Percentiles rank a stretch among this genome's conserved stretches.
phyloP scores from a whole-genome alignment of 2,797 vertebrate species.

The Lacerta viridis region DNA sequence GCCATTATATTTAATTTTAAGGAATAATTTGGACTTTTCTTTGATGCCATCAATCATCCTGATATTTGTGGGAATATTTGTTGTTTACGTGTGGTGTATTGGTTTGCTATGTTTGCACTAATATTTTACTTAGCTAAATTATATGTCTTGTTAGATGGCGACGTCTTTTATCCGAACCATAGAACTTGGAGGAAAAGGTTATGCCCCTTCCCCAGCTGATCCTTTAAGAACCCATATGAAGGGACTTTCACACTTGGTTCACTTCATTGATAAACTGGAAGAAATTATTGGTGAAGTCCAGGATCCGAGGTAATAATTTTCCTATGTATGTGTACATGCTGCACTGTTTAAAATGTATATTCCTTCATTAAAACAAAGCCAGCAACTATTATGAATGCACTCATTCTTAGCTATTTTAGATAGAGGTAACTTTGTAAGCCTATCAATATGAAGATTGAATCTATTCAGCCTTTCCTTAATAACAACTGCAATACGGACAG shows the following conservation, averaged over 20 bases:
- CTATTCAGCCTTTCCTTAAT: neutral
- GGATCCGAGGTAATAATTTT: slow-evolving; percentile 87
- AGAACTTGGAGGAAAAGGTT: slow-evolving; percentile 93
- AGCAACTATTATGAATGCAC: neutral
- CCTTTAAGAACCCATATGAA: slow-evolving; percentile 90
- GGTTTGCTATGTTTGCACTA: neutral
- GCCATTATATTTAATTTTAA: neutral
- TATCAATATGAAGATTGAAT: neutral
- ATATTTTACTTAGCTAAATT: slow-evolving; percentile 38
- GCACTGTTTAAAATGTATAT: neutral
- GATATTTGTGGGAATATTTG: neutral
- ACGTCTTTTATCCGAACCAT: slow-evolving; percentile 92
- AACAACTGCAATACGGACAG: neutral
- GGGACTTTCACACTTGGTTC: slow-evolving; percentile 89
- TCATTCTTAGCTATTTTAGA: neutral
- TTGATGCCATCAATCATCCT: slow-evolving; percentile 36
- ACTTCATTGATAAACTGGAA: slow-evolving; percentile 91
- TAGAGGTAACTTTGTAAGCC: neutral
- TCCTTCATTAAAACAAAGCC: neutral
- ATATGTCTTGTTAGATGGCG: slow-evolving; percentile 82
- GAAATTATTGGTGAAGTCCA: slow-evolving; percentile 91
- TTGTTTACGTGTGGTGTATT: neutral
- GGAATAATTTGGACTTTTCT: slow-evolving; percentile 10
- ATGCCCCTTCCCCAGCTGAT: slow-evolving; percentile 87
- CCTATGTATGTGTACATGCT: neutral